phyloP scores from a whole-genome alignment of 2,888 invertebrate genomes.

The Eucriotettix oculatus region DNA sequence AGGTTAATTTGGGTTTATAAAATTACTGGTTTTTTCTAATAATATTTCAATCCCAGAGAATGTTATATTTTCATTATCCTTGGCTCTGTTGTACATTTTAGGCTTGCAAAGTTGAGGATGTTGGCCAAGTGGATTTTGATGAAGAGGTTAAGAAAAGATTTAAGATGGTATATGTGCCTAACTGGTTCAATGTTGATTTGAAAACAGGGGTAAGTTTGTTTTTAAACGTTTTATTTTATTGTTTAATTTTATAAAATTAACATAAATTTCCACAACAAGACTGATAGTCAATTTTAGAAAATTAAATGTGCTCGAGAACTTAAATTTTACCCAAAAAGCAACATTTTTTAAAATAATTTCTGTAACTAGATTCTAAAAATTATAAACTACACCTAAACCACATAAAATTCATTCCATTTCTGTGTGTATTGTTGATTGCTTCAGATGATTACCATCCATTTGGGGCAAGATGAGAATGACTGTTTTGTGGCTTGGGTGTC shows the following conservation, averaged over 20 bases:
- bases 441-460: conserved; percentile 89
- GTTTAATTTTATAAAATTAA: background rate
- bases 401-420: too few species aligned
- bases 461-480: conserved; percentile 93
- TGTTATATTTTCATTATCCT: background rate
- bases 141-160: conserved; percentile 81
- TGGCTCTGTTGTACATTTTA: conserved; percentile 18
- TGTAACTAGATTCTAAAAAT: too few species aligned
- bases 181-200: conserved; percentile 97
- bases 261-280: too few species aligned
- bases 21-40: too few species aligned
- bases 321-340: too few species aligned
- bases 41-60: too few species aligned
- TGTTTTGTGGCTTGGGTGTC: conserved; percentile 98
- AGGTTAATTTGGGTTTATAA: background rate
- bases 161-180: conserved; percentile 90
- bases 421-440: conserved; percentile 8
- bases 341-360: too few species aligned
- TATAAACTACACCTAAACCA: too few species aligned
- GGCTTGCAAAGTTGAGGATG: conserved; percentile 72
- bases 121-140: conserved; percentile 82
- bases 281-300: too few species aligned
- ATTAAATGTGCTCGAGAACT: too few species aligned
- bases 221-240: background rate
- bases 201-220: conserved; percentile 73